Base-by-base conservation (phyloP, 1,140 invertebrate genomes). In the Neodiprion virginianus region DNA sequence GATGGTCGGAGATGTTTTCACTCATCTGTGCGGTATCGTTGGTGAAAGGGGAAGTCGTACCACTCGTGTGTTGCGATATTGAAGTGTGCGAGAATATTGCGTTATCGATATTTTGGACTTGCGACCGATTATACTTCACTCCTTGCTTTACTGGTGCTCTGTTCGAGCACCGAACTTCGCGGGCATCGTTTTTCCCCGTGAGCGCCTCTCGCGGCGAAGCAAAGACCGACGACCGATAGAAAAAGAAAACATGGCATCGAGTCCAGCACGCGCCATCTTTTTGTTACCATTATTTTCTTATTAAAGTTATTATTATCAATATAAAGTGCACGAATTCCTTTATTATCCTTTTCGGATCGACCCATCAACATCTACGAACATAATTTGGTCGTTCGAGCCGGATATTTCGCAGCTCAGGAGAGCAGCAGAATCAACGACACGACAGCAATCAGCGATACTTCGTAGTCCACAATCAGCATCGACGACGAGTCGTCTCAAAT, bases 351-450 rank as follows among this genome's bases (percentile, higher is more conserved):
- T 8, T 72, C 28, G 72, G 61, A 73, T 73, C 72, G 72, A 73
- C 72, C 61, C 61, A 73, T 73, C 72, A 48, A 40, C 28, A 23
- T 65, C 67, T 47, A 40, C 28, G 50, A 14, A 67, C 50, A 23
- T n/a, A 67, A 28, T 67, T 73, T 73, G 72, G 72, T 73, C 72
- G 65, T 73, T 73, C 72, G 72, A 73, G 72, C 65, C 49, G 72
- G 72, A 73, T 73, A 72, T 65, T 72, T 72, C 1, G 50, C 50
- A 53, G 50, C 50, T 53, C 50, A 53, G 50, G 50, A 53, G 50
- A 72, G 53, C 48, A 49, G 71, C 53, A 9, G 71, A n/a, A 72
- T 28, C 50, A 28, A 72, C 40, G 14, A 50, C 9, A 53, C 61
- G 48, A 14, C 9, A 12, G 47, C 47, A 48, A 47, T 48, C 71